These are phyloP conservation scores for Corella eumyota DNA, from an alignment of 23 tunicate species.

Conservation along the genomic window DNA sequence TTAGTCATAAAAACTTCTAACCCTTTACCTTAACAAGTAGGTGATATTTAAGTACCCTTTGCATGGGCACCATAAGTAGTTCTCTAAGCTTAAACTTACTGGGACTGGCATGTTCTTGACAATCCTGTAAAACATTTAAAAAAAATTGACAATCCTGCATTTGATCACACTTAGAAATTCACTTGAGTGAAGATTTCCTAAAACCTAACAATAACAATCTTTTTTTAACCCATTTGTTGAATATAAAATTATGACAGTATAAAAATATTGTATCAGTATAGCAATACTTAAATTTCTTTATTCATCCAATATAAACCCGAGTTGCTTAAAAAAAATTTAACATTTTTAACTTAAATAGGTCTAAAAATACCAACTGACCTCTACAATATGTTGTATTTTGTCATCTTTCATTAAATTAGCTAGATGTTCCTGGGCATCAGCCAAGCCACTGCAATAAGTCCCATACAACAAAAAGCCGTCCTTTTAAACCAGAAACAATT, in stretches of 20 bases:
- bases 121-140: conserved; percentile 24
- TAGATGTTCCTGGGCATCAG: conserved; percentile 57
- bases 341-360: no score
- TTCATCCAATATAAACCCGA: no score
- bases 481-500: conserved; percentile 35
- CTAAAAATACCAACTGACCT: no score
- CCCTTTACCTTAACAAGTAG: conserved; percentile 64
- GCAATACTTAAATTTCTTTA: no score
- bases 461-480: conserved; percentile 79
- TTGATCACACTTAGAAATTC: neutral
- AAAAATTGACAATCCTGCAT: neutral
- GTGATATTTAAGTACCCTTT: conserved; percentile 79
- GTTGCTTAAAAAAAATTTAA: no score
- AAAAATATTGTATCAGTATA: no score
- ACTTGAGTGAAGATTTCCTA: no score
- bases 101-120: conserved; percentile 54
- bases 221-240: no score
- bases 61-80: conserved; percentile 83
- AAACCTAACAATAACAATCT: no score
- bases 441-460: conserved; percentile 56
- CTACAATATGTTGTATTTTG: no score
- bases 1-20: no score
- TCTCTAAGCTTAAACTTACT: conserved; percentile 82
- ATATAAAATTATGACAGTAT: no score
- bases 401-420: conserved; percentile 21